These are phyloP conservation scores for Phytoseiulus persimilis DNA, from an alignment of 2,888 invertebrate species.

Conservation along the genomic window DNA sequence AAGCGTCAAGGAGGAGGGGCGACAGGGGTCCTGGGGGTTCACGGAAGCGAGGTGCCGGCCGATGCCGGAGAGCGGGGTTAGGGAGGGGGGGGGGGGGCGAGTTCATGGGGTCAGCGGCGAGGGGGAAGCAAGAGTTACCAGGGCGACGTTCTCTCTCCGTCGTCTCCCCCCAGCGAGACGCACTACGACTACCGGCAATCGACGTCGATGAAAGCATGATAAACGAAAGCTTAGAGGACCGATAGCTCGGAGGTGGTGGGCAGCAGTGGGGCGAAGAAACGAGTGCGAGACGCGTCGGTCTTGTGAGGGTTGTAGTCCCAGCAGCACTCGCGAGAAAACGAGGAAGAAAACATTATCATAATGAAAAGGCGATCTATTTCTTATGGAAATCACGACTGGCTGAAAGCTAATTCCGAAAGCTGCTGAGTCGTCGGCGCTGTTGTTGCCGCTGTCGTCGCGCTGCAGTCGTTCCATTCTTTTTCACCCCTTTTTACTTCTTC, in stretches of 20 bases:
- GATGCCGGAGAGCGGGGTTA: too few species aligned
- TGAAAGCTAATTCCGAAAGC: conserved; percentile 39
- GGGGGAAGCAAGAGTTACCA: not conserved
- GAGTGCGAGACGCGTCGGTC: not conserved
- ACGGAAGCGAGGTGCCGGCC: too few species aligned
- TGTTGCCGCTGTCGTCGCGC: not conserved
- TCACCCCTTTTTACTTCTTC: not conserved
- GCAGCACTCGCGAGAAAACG: not conserved
- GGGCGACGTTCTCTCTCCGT: not conserved
- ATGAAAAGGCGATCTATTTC: conserved; percentile 39
- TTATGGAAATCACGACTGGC: conserved; percentile 33
- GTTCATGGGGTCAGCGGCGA: too few species aligned
- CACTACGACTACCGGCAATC: not conserved
- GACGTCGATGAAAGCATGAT: not conserved
- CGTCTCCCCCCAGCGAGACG: not conserved
- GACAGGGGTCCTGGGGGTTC: too few species aligned
- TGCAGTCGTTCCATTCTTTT: not conserved
- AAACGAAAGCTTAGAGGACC: not conserved
- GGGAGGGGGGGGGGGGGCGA: too few species aligned
- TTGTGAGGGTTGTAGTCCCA: not conserved
- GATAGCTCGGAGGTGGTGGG: not conserved
- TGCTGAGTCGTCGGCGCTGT: conserved; percentile 27
- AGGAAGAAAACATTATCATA: conserved; percentile 31
- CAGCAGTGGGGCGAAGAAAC: not conserved
- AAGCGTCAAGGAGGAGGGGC: too few species aligned